Conservation (phyloP, 2,888 invertebrate genomes). For the Spodoptera exigua region DNA sequence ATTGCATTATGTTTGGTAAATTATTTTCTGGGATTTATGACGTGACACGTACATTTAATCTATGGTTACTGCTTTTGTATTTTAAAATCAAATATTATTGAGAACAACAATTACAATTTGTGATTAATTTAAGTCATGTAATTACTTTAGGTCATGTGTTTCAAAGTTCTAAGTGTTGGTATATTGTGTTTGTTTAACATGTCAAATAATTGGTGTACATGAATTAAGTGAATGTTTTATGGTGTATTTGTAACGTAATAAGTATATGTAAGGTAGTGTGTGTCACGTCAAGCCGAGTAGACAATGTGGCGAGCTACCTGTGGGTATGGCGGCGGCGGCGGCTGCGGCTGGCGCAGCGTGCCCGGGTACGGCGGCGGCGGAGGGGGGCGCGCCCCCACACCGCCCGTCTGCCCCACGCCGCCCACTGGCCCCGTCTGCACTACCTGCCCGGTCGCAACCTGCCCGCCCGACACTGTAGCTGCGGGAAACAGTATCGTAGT, state of each 20-base stretch:
- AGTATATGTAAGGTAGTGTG: slow-evolving; percentile 8
- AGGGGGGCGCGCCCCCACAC: slow-evolving; percentile 86
- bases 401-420: slow-evolving; percentile 60
- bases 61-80: neutral
- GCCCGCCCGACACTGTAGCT: slow-evolving; percentile 30
- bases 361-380: slow-evolving; percentile 94
- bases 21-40: slow-evolving; percentile 36
- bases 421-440: neutral
- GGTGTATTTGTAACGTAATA: slow-evolving; percentile 1
- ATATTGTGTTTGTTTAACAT: no score
- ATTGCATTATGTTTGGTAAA: slow-evolving; percentile 14
- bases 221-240: neutral
- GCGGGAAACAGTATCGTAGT: neutral
- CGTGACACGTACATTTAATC: slow-evolving; percentile 27
- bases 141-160: no score
- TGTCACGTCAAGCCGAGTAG: slow-evolving; percentile 41
- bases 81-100: no score
- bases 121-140: no score
- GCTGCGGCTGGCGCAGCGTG: slow-evolving; percentile 91
- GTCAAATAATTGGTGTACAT: no score
- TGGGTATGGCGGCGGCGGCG: slow-evolving; percentile 91
- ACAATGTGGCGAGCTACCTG: slow-evolving; percentile 70
- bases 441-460: no score
- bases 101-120: no score
- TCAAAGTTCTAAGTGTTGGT: no score